These are phyloP conservation scores for Lampris megalopsis DNA, from an alignment of 2,113 vertebrate species.

Conservation along the genomic window DNA sequence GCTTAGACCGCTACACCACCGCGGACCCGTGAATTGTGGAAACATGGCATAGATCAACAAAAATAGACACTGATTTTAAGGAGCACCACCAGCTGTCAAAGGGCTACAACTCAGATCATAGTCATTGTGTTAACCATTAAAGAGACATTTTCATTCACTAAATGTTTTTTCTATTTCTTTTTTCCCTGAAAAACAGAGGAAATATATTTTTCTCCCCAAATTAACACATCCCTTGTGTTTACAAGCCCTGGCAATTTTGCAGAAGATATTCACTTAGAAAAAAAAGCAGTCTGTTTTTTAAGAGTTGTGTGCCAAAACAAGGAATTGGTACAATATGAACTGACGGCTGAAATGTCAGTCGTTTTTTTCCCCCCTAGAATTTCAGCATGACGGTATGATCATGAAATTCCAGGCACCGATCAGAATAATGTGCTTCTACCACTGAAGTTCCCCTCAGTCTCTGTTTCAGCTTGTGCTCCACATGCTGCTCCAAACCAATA, in stretches of 20 bases:
- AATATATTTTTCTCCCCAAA: background rate
- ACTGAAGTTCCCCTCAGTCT: constrained; percentile 42
- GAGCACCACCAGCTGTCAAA: constrained; percentile 28
- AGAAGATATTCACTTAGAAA: background rate
- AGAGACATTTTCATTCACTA: background rate
- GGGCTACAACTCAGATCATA: constrained; percentile 20
- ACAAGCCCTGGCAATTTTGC: background rate
- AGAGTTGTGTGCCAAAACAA: background rate
- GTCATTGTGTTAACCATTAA: constrained; percentile 12
- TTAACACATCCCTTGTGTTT: background rate
- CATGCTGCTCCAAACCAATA: constrained; percentile 20
- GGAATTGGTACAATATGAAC: constrained; percentile 31
- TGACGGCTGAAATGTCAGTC: constrained; percentile 38
- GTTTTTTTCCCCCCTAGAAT: constrained; percentile 12
- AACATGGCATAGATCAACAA: background rate
- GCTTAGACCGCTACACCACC: no score
- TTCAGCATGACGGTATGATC: constrained; percentile 12
- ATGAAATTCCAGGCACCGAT: constrained; percentile 54
- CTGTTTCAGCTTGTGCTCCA: constrained; percentile 27
- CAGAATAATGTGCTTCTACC: constrained; percentile 53
- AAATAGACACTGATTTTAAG: constrained; percentile 14
- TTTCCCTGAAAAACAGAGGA: background rate
- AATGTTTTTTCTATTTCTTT: background rate
- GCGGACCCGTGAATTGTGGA: background rate
- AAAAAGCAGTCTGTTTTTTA: constrained; percentile 13